Base-by-base conservation (phyloP, 2,888 invertebrate genomes). In the Oxyscelio sp. region DNA sequence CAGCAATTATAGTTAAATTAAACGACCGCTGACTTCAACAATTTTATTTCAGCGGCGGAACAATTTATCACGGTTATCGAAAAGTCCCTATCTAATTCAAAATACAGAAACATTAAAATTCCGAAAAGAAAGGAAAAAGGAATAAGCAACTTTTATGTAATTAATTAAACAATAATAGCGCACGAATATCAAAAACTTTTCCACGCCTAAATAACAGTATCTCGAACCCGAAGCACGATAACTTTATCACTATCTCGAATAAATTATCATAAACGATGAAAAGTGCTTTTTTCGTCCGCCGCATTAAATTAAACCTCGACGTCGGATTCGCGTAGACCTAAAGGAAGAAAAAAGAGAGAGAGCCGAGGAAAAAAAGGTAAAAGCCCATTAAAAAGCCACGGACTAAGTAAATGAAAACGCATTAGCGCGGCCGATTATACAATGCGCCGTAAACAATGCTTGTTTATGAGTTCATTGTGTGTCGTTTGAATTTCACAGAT, bases 181-280 rank as follows among this genome's bases (percentile, higher is more conserved):
- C n/a, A 24, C 24, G 27, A 66, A 66, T 59, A 50, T 48, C 24
- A 34, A 22, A 77, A 70, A 52, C 63, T 52, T 70, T 70, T 78
- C 8, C 56, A 78, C 78, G 24, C 45, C 59, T 56, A 31, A 43
- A 54, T 56, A 59, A 34, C 38, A 63, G 63, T 78, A 71, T 79
- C 63, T 65, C n/a, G 31, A 58, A 63, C 65, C 48, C 71, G 65
- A 79, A 58, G 65, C 38, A 48, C 79, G 79, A 79, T 71, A 79
- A 38, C 56, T 79, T 63, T 79, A 79, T 79, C 79, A 65, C 50
- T 50, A 48, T 71, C 40, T 56, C 40, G 78, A 56, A 71, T 79
- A 71, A 79, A 71, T 79, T 71, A 79, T 79, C 79, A 58, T 79
- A 65, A 71, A 56, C 24, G 79, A 65, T 71, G 65, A 79, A 79